A percentile compares a stretch with the other conserved stretches of the same genome.
Conservation (phyloP, 2,888 invertebrate species). For the Agriopis marginaria region DNA sequence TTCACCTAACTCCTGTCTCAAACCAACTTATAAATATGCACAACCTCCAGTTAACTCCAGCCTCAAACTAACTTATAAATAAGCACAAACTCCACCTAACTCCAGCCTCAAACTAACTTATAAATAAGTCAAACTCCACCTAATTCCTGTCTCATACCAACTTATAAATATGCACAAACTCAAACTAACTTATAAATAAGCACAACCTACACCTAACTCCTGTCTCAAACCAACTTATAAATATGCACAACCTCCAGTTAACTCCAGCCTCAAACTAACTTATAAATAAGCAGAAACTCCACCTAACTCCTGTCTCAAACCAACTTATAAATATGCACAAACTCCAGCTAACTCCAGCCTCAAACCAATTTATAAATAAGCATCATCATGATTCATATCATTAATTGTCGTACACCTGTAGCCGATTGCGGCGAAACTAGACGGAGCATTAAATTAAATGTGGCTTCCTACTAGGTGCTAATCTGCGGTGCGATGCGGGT, state of each 20-base stretch:
- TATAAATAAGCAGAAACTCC: constrained; percentile 20
- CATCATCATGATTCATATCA: constrained; percentile 28
- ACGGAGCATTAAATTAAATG: constrained; percentile 34
- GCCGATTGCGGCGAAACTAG: constrained; percentile 18
- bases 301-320: too few relatives aligned
- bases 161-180: background rate
- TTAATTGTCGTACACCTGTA: constrained; percentile 34
- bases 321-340: background rate
- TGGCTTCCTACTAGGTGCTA: constrained; percentile 22
- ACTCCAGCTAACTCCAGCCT: background rate
- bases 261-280: background rate
- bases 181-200: constrained; percentile 18
- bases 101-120: constrained; percentile 1
- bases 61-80: background rate
- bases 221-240: too few relatives aligned
- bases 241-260: background rate
- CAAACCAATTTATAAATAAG: constrained; percentile 21
- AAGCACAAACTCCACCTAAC: background rate
- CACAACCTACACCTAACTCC: background rate
- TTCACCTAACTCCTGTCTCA: background rate
- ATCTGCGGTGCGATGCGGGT: constrained; percentile 17
- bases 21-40: constrained; percentile 20
- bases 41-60: background rate
- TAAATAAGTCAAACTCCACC: constrained; percentile 17
- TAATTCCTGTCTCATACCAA: background rate